These are phyloP conservation scores for Chaetodon auriga DNA, from an alignment of 2,113 vertebrate species.

Conservation along the genomic window DNA sequence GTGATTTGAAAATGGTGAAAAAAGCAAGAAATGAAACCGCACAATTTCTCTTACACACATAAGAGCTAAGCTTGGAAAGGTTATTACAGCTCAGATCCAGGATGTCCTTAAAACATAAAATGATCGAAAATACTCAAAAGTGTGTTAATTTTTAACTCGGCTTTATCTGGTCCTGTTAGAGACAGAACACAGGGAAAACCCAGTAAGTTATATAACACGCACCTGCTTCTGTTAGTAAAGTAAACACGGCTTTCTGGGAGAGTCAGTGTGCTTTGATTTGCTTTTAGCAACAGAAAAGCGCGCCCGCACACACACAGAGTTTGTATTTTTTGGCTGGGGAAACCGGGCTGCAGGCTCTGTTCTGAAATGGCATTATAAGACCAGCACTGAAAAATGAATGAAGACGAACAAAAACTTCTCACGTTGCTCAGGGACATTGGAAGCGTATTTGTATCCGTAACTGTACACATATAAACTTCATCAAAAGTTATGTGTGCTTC, in stretches of 20 bases:
- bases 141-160: constrained; percentile 67
- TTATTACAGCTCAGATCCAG: not conserved
- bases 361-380: constrained; percentile 24
- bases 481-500: not conserved
- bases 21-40: not conserved
- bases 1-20: not conserved
- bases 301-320: constrained; percentile 16
- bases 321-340: constrained; percentile 49
- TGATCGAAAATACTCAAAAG: constrained; percentile 20
- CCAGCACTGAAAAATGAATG: constrained; percentile 29
- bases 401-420: not conserved
- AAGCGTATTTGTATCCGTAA: not conserved
- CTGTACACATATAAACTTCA: not conserved
- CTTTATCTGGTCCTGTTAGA: constrained; percentile 55
- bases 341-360: constrained; percentile 46
- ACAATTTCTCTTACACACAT: not conserved
- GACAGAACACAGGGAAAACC: constrained; percentile 44
- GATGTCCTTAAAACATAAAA: not conserved
- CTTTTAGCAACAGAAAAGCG: constrained; percentile 51
- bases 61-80: not conserved
- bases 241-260: constrained; percentile 71
- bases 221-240: constrained; percentile 75
- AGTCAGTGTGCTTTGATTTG: constrained; percentile 71
- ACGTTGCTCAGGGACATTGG: not conserved
- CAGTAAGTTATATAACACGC: constrained; percentile 63